Evolutionary conservation across 2,113 vertebrate species (phyloP).

Genomic region (Centropristis striata): DNA sequence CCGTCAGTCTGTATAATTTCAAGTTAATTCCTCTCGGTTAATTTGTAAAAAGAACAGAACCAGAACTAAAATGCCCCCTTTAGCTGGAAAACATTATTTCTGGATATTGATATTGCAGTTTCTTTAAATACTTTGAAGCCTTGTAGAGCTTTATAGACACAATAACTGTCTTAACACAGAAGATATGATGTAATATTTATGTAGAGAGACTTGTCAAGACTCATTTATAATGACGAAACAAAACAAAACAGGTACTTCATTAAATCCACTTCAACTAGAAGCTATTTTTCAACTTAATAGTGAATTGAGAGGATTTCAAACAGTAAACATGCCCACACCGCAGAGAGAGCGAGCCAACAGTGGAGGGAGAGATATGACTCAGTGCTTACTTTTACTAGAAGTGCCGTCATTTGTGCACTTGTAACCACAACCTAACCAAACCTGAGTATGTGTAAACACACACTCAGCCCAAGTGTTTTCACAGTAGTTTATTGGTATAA

Average conservation of each 20-base stretch:
- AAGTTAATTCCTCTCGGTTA: no score
- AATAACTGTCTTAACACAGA: background rate
- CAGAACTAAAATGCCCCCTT: no score
- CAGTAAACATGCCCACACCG: background rate
- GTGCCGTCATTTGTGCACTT: background rate
- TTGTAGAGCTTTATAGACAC: background rate
- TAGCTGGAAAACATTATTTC: background rate
- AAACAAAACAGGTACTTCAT: background rate
- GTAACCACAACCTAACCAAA: conserved; percentile 3
- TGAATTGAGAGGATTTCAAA: conserved; percentile 13
- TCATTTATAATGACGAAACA: background rate
- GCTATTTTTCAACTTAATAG: conserved; percentile 16
- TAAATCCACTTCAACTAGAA: background rate
- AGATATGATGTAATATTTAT: background rate
- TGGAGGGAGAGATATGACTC: conserved; percentile 24
- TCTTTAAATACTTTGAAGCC: background rate
- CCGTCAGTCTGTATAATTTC: no score
- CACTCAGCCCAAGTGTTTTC: conserved; percentile 12
- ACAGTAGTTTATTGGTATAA: conserved; percentile 18
- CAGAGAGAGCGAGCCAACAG: conserved; percentile 23
- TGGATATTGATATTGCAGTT: background rate
- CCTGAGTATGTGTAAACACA: conserved; percentile 28
- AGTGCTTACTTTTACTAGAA: conserved; percentile 12
- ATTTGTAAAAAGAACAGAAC: no score
- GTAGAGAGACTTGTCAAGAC: background rate